Evolutionary conservation across 2,888 invertebrate species (phyloP).

Genomic region (Isoperla grammatica): DNA sequence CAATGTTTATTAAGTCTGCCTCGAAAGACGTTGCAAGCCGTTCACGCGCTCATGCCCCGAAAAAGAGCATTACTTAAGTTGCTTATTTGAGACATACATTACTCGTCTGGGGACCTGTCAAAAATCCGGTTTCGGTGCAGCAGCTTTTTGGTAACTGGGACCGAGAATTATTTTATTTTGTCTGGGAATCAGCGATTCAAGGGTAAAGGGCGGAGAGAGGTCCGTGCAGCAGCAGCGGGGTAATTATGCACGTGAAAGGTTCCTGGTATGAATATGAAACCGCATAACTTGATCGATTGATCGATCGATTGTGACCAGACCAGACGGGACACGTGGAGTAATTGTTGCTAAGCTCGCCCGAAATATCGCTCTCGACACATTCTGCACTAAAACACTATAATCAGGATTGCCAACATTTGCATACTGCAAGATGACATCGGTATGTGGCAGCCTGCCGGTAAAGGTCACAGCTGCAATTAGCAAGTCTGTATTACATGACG

Average conservation of each 20-base stretch:
- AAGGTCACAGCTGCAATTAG: no score
- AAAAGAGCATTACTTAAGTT: slow-evolving; percentile 2
- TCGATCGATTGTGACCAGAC: no score
- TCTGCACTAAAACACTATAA: no score
- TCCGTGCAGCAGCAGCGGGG: not conserved
- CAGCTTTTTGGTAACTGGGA: slow-evolving; percentile 15
- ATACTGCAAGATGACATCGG: no score
- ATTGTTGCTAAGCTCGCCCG: no score
- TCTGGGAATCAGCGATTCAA: slow-evolving; percentile 4
- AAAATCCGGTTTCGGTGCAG: slow-evolving; percentile 12
- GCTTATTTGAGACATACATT: slow-evolving; percentile 13
- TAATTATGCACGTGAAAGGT: not conserved
- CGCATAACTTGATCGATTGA: no score
- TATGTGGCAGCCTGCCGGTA: not conserved
- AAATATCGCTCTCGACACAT: no score
- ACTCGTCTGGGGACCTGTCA: slow-evolving; percentile 6
- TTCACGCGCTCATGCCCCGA: not conserved
- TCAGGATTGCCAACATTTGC: no score
- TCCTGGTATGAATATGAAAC: no score
- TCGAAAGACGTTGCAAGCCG: not conserved
- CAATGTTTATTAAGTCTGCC: not conserved
- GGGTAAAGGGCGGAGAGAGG: not conserved
- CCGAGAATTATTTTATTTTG: slow-evolving; percentile 10
- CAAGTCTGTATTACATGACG: not conserved
- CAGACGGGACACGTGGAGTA: no score